Evolutionary conservation across 2,113 vertebrate genomes (phyloP), one percentile per base, ranked within the genome.

Genomic region (Anser cygnoides): DNA sequence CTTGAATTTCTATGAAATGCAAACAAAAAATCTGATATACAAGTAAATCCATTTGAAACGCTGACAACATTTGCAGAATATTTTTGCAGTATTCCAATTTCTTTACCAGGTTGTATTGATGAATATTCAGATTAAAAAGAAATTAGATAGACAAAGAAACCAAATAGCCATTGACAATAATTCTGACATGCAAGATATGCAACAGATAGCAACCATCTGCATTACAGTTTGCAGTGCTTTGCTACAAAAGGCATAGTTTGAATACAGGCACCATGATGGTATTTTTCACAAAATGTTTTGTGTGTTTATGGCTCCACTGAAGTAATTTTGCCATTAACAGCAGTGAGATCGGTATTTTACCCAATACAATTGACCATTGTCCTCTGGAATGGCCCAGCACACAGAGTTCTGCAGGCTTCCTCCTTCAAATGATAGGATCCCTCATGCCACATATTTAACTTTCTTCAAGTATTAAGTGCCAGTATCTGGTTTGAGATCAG

Each of bases 401-500:
- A 67, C 2, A 1, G 31, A 7, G 10, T 73, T 87, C 80, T 92
- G 90, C 52, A 77, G 50, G 28, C 90, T 88, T 85, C 68, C 46
- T 85, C 50, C 63, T 92, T 71, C 85, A 71, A 89, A 89, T 81
- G 83, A 70, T 58, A 87, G 92, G 66, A 87, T 93, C 74, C 77
- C 71, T 91, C 58, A 35, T 20, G 44, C 73, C 83, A 87, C 83
- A 23, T 57, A 78, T 78, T 87, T 87, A 78, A 57, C 70, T 89
- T 87, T 81, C 62, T 62, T 86, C 77, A n/a, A 58, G 74, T 37
- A 92, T 57, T 89, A 92, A 95, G 66, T 91, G 80, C 84, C 1
- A 2, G 41, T 93, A 93, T 96, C 96, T 85, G 66, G 31, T 94
- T 46, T 87, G 86, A 93, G 77, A 96, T 95, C 93, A 73, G 50